Base-by-base conservation (phyloP, 30 jellyfish, hydroid and myxozoan genomes). In the Morbakka virulenta region DNA sequence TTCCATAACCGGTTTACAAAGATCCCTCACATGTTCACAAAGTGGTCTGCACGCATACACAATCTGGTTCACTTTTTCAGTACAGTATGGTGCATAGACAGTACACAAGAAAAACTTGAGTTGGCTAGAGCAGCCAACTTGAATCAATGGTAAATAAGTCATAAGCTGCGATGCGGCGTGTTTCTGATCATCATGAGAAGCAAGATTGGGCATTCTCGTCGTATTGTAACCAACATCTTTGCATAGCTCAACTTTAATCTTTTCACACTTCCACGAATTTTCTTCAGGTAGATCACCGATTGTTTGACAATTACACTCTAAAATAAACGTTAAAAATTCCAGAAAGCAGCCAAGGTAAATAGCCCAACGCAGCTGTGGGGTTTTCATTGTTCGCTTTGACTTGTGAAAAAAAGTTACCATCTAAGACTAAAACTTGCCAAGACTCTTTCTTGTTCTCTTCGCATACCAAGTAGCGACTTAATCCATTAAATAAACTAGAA, bases 261-360 rank as follows among this genome's bases (percentile, higher is more conserved):
- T 80, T 32, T 69, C 98, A 75, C 98, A 92, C 52, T 92, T 92
- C 96, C 96, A 85, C 26, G 95, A 80, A 4, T 73, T 64, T 52
- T 83, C 95, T 31, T 72, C 87, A 72, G 62, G 51, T 71, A 63
- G 6, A 35, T 73, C 87, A 35, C 35, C 79, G 48, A 83, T 69
- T 41, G 17, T 6, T 28, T 83, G 83, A 23, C 95, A 83, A 62
- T 74, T 73, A 73, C 72, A 74, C 32, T 83, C 80, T 72, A 73
- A 83, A 83, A 83, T 87, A 83, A 83, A 83, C 30, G 83, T 77
- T 35, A 73, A 41, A 49, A 72, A 73, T 14, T 28, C 64, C 74
- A 77, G 69, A 63, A 83, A 48, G 87, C 69, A 83, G 74, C 72
- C 80, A 72, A 71, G 87, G 74, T 32, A 63, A 80, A 71, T 67